Percentiles rank a stretch among this genome's conserved stretches.
phyloP scores from a whole-genome alignment of 2,888 invertebrate species.

The Dryomyza anilis region DNA sequence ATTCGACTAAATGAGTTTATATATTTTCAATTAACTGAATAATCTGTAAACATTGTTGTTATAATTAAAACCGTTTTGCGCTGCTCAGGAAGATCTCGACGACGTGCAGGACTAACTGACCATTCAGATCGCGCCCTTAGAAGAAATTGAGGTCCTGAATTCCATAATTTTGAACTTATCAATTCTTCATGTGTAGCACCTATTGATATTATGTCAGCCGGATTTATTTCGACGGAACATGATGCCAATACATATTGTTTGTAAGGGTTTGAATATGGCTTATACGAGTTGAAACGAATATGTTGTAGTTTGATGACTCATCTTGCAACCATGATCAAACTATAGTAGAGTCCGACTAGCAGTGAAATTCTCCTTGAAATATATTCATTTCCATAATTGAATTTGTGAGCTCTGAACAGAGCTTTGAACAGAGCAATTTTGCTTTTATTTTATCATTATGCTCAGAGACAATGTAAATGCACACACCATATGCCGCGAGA shows the following conservation, averaged over 20 bases:
- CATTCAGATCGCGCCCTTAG: neutral
- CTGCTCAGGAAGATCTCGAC: too few species aligned
- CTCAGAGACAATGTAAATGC: constrained; percentile 13
- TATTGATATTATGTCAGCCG: constrained; percentile 16
- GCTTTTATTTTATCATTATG: neutral
- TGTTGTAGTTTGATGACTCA: too few species aligned
- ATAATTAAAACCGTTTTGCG: too few species aligned
- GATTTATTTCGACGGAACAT: constrained; percentile 5
- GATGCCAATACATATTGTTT: neutral
- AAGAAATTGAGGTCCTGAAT: neutral
- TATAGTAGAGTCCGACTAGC: neutral
- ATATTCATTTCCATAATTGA: neutral
- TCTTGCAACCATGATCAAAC: too few species aligned
- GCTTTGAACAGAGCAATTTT: constrained; percentile 21
- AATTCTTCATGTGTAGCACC: constrained; percentile 29
- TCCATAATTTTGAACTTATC: constrained; percentile 24
- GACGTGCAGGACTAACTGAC: neutral
- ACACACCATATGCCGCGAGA: constrained; percentile 20
- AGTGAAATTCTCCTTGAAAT: neutral
- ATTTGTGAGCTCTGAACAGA: constrained; percentile 10
- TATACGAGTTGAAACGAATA: neutral
- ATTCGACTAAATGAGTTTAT: constrained; percentile 23
- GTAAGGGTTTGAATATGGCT: neutral
- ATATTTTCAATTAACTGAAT: constrained; percentile 14
- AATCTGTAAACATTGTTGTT: neutral